Percentiles rank a stretch among this genome's conserved stretches.
phyloP scores from a whole-genome alignment of 2,113 vertebrate genomes.

The Oreochromis aureus region DNA sequence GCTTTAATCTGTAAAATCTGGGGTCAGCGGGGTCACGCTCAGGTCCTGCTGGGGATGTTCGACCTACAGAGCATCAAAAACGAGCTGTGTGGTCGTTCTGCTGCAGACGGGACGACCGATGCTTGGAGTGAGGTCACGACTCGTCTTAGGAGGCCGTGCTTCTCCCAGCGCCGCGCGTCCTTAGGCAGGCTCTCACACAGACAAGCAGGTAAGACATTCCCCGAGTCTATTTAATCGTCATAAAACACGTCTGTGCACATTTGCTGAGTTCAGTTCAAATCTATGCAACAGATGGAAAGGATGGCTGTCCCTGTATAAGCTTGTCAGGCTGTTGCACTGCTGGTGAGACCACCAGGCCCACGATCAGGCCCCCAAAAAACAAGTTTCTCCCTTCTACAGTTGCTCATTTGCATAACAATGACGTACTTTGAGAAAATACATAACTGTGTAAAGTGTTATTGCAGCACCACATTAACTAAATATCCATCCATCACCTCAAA shows the following conservation, averaged over 20 bases:
- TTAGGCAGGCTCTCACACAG: background rate
- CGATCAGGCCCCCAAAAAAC: background rate
- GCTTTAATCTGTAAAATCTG: background rate
- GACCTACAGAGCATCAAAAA: background rate
- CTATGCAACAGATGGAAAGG: background rate
- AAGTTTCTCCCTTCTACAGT: background rate
- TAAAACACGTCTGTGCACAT: background rate
- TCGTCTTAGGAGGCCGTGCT: no score
- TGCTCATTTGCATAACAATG: background rate
- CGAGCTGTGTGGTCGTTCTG: background rate
- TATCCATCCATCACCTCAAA: background rate
- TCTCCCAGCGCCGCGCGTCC: rapidly evolving
- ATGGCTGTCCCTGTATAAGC: background rate
- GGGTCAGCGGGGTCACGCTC: background rate
- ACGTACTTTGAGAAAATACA: background rate
- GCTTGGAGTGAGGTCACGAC: background rate
- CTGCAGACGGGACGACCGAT: rapidly evolving
- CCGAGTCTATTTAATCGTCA: background rate
- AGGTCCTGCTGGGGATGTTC: background rate
- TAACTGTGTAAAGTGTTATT: background rate
- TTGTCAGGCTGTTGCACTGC: background rate
- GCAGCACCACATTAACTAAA: background rate
- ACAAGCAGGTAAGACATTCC: background rate
- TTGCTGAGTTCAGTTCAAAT: background rate
- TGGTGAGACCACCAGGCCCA: background rate